phyloP scores from a whole-genome alignment of 2,888 invertebrate species.

The Eilema caniola region DNA sequence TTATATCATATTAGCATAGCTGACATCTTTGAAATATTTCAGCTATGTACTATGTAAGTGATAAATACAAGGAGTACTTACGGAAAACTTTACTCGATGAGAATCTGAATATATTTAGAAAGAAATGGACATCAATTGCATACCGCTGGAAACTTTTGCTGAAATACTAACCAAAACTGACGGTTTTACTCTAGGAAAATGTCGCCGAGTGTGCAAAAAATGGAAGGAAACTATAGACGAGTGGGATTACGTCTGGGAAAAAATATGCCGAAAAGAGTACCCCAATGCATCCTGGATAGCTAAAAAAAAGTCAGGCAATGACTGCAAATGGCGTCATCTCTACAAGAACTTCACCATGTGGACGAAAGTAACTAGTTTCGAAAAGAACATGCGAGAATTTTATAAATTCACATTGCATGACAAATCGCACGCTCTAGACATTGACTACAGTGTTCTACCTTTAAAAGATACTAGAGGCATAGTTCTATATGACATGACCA shows the following conservation, averaged over 20 bases:
- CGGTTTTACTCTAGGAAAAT: conserved; percentile 67
- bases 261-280: conserved; percentile 66
- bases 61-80: neutral
- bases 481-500: conserved; percentile 68
- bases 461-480: conserved; percentile 70
- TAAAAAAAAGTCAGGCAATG: conserved; percentile 66
- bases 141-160: conserved; percentile 73
- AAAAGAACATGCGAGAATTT: conserved; percentile 63
- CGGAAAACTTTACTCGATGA: neutral
- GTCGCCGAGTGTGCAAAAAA: conserved; percentile 69
- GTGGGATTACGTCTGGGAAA: conserved; percentile 69
- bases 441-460: conserved; percentile 70
- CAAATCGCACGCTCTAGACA: conserved; percentile 64
- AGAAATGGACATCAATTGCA: conserved; percentile 55
- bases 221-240: conserved; percentile 71
- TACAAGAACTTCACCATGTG: conserved; percentile 73
- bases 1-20: neutral
- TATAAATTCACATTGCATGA: conserved; percentile 71
- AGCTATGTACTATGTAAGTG: conserved; percentile 5
- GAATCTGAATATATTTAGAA: conserved; percentile 6
- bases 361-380: conserved; percentile 58
- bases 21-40: neutral
- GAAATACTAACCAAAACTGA: conserved; percentile 70
- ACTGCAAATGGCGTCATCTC: conserved; percentile 71
- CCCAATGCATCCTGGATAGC: conserved; percentile 70